These are phyloP conservation scores for Heliconius cydno DNA, from an alignment of 2,888 invertebrate genomes.

Conservation along the genomic window DNA sequence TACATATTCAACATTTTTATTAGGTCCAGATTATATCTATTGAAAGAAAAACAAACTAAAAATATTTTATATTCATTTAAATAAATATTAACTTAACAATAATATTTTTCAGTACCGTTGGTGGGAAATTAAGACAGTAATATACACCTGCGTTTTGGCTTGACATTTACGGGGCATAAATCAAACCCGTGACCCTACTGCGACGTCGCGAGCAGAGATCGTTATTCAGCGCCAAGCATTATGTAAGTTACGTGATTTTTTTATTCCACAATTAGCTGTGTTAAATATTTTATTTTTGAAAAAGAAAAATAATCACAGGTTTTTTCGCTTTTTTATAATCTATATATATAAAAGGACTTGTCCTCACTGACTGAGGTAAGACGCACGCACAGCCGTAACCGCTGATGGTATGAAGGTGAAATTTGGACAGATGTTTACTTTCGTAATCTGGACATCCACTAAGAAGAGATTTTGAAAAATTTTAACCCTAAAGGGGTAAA, in stretches of 20 bases:
- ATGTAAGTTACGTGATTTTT: conserved; percentile 46
- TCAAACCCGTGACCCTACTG: conserved; percentile 54
- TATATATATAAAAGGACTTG: no score
- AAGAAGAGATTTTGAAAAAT: no score
- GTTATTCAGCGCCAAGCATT: conserved; percentile 51
- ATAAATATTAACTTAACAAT: background rate
- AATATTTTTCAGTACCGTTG: conserved; percentile 23
- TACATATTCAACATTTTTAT: background rate
- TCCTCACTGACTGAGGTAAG: no score
- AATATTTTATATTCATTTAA: background rate
- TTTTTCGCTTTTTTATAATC: background rate
- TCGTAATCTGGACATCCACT: no score
- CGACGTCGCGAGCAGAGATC: conserved; percentile 59
- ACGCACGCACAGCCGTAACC: no score
- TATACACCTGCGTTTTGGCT: conserved; percentile 54
- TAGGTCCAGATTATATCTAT: background rate
- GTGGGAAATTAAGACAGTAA: conserved; percentile 46
- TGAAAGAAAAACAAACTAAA: background rate
- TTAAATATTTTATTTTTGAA: conserved; percentile 15
- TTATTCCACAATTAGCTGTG: conserved; percentile 48
- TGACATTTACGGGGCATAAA: conserved; percentile 55
- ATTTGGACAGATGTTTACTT: no score
- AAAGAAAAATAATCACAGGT: background rate
- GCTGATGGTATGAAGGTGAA: no score
- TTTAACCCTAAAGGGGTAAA: no score